phyloP scores from a whole-genome alignment of 2,888 invertebrate genomes.

The Dicyrtoma fusca region DNA sequence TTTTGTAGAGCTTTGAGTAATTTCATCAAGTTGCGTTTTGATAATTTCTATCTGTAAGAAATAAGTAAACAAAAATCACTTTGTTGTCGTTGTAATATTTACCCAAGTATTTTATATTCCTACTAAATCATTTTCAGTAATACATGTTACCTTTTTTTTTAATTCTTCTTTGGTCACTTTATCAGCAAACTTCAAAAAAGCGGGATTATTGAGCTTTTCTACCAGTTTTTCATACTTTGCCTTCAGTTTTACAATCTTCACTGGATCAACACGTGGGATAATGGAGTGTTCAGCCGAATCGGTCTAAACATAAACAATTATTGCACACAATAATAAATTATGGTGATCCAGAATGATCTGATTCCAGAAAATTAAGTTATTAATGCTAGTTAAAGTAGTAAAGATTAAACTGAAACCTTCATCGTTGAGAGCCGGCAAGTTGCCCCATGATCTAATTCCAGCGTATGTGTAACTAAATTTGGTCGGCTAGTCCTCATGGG shows the following conservation, averaged over 20 bases:
- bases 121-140: background rate
- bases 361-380: background rate
- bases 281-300: background rate
- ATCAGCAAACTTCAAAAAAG: conserved; percentile 17
- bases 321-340: background rate
- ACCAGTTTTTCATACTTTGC: conserved; percentile 12
- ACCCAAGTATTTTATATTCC: too few relatives aligned
- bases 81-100: too few relatives aligned
- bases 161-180: conserved; percentile 11
- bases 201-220: background rate
- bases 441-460: conserved; percentile 20
- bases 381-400: background rate
- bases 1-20: background rate
- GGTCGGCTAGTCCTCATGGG: conserved; percentile 7
- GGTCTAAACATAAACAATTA: background rate
- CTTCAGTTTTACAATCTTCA: conserved; percentile 2
- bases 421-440: conserved; percentile 9
- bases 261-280: background rate
- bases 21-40: background rate
- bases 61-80: background rate
- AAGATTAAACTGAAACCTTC: background rate
- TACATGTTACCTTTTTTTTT: conserved; percentile 16
- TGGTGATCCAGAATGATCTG: background rate
- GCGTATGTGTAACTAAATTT: background rate
- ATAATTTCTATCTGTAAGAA: background rate